Base-by-base conservation (phyloP, 2,888 invertebrate species). In the Spodoptera littoralis region DNA sequence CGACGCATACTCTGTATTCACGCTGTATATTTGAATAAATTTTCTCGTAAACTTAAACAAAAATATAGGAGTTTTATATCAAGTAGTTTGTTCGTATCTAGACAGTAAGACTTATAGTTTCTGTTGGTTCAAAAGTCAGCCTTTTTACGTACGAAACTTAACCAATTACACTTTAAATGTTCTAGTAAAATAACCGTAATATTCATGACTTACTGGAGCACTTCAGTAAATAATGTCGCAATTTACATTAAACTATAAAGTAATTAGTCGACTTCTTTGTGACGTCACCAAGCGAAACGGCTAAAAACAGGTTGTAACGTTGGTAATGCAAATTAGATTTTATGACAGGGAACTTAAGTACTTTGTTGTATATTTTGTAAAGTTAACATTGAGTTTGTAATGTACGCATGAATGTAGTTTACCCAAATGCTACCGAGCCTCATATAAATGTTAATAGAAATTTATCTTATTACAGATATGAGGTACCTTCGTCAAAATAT, bases 101-200 rank as follows among this genome's bases (percentile, higher is more conserved):
- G 60, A 64, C 71, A 36, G 36, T 36, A 47, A 62, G 60, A 65
- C 71, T 80, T 58, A 50, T 68, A 67, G 60, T 74, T 69, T 63
- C 60, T 67, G 72, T 71, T 76, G 30, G 30, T 30, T 73, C 52
- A 65, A 55, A 77, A 81, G 65, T 73, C 71, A 74, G 71, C 68
- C 65, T 77, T 79, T 77, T 82, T 79, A 60, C 76, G 70, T 62
- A 66, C 60, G 60, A 64, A 84, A 83, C 79, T 84, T 83, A 70
- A 68, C 74, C 73, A 81, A 84, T 84, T 82, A 84, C 70, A 76
- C 61, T 73, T 71, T 62, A 77, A 70, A 66, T 65, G 72, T 70
- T 73, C 46, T 65, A 61, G 60, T 65, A 69, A 78, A 72, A 72
- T 80, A 62, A 70, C 60, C 64, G 42, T 73, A 57, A 75, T 70